Conservation (phyloP, 2,797 vertebrate species). For the Rhyacichthys aspro region DNA sequence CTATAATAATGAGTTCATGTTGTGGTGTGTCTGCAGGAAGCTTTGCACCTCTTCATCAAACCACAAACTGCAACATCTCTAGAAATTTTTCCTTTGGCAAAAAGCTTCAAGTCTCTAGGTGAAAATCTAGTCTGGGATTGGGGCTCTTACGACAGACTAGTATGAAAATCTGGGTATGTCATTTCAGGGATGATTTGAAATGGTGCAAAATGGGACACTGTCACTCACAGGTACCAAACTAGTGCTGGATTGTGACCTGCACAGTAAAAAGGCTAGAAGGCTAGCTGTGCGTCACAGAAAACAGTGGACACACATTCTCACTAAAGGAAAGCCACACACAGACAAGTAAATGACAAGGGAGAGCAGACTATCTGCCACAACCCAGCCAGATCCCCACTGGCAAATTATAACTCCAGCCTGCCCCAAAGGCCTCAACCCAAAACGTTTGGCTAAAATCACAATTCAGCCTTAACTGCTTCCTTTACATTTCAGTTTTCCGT, state of each 20-base stretch:
- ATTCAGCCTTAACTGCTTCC: slow-evolving; percentile 16
- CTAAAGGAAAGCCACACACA: slow-evolving; percentile 68
- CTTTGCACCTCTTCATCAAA: slow-evolving; percentile 49
- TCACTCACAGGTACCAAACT: slow-evolving; percentile 11
- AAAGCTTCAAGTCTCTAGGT: slow-evolving; percentile 26
- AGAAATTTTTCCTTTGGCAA: slow-evolving; percentile 43
- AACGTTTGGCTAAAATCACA: slow-evolving; percentile 36
- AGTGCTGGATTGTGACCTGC: slow-evolving; percentile 46
- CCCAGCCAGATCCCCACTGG: slow-evolving; percentile 47
- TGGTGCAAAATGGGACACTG: slow-evolving; percentile 21
- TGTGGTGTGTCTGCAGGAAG: slow-evolving; percentile 50
- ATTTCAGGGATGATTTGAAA: background rate
- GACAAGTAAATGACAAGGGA: slow-evolving; percentile 78
- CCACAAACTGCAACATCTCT: slow-evolving; percentile 53
- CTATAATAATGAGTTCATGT: slow-evolving; percentile 50
- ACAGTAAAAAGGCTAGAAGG: slow-evolving; percentile 43
- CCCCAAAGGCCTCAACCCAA: slow-evolving; percentile 41
- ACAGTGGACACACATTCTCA: slow-evolving; percentile 52
- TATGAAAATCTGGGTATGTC: slow-evolving; percentile 10
- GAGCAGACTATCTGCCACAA: slow-evolving; percentile 56
- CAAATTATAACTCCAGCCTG: slow-evolving; percentile 66
- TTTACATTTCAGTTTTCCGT: slow-evolving; percentile 31
- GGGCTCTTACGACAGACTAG: slow-evolving; percentile 18
- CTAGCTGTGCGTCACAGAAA: slow-evolving; percentile 59
- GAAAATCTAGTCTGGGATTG: slow-evolving; percentile 25